Evolutionary conservation across 2,113 vertebrate genomes (phyloP), one percentile per base, ranked within the genome.

Genomic region (Larimichthys polyactis): DNA sequence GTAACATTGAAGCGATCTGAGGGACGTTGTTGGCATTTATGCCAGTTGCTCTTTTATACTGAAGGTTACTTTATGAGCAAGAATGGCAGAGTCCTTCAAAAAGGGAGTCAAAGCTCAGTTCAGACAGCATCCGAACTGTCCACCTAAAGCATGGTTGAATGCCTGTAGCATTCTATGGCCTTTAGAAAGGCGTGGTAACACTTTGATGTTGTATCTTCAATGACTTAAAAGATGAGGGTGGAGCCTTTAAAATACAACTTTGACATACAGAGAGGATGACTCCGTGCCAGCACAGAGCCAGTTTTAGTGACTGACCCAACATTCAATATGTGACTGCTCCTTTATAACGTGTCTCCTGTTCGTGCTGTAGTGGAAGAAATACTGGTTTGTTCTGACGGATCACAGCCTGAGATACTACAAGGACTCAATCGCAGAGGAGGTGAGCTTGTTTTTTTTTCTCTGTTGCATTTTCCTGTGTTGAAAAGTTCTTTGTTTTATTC

Each of bases 401-500:
- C 95, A 96, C 92, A 96, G 95, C 65, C 92, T 96, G 20, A 90
- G 95, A 83, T 96, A 96, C 89, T 96, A 96, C 84, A 96, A 95
- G 87, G 96, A 96, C 75, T 96, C 96, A 0, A 95, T 96, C 11
- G 96, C 95, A 63, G 95, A 96, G 68, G 96, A 96, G 93, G 96
- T 96, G 73, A 87, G 36, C 32, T 19, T 15, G 32, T 66, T 70
- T 1, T 0, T 40, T 36, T 32, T 19, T 48, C 43, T 19, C 14
- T 48, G 2, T 22, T 44, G 17, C 52, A 5, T 29, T 5, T 48
- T 32, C 27, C 11, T 46, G 19, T n/a, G 15, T 36, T 48, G 4
- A 54, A 8, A n/a, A 0, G 7, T 1, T 71, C 11, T 62, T 49
- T 29, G 1, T 15, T 32, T 22, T 57, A 80, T 32, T 10, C 22